Percentiles rank a stretch among this genome's conserved stretches.
phyloP scores from a whole-genome alignment of 1,140 invertebrate species.

The Theocolax elegans region DNA sequence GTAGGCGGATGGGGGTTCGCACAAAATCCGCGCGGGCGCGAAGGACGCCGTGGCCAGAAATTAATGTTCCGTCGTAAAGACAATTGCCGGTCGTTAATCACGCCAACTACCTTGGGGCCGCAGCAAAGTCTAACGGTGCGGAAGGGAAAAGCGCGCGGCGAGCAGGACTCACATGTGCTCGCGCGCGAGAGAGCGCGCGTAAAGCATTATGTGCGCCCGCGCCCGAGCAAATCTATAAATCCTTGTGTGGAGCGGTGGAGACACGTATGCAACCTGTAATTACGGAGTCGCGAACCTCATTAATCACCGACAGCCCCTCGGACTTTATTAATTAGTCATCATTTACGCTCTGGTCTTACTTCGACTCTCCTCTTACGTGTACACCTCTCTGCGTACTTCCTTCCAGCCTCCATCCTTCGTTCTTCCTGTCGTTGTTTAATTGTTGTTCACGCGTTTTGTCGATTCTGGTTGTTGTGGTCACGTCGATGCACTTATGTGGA shows the following conservation, averaged over 20 bases:
- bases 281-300: constrained; percentile 39
- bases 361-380: too few species aligned
- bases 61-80: constrained; percentile 53
- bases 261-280: constrained; percentile 37
- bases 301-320: constrained; percentile 40
- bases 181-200: too few species aligned
- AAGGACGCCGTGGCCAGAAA: constrained; percentile 41
- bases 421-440: too few species aligned
- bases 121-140: background rate
- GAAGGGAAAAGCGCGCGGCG: constrained; percentile 3
- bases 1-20: too few species aligned
- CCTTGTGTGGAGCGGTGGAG: background rate
- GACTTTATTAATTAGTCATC: constrained; percentile 49
- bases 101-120: constrained; percentile 28
- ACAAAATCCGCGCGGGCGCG: background rate
- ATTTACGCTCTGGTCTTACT: constrained; percentile 16
- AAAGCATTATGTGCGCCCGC: too few species aligned
- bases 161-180: background rate
- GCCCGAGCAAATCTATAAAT: constrained; percentile 50
- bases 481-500: too few species aligned
- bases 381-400: too few species aligned
- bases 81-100: constrained; percentile 53
- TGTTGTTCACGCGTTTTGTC: background rate
- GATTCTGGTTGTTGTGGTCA: too few species aligned
- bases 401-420: background rate